phyloP scores from a whole-genome alignment of 2,797 vertebrate species.

The Aldrovandia affinis region DNA sequence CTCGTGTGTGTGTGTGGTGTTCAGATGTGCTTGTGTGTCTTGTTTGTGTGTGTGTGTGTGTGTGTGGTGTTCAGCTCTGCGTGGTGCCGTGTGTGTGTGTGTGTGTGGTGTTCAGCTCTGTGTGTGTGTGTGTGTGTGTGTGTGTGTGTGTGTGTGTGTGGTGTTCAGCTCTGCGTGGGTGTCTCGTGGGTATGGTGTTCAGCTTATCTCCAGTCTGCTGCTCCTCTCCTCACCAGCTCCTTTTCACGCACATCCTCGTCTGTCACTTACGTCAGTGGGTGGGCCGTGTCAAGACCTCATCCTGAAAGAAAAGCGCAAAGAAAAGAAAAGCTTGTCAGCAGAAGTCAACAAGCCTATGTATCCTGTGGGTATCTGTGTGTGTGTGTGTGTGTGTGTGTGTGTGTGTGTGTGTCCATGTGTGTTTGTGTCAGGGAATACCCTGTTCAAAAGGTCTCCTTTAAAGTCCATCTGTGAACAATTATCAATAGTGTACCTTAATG shows the following conservation, averaged over 20 bases:
- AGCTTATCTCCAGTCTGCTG: slow-evolving; percentile 1
- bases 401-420: too few species aligned
- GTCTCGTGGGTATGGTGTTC: too few species aligned
- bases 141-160: background rate
- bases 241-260: slow-evolving; percentile 3
- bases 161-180: background rate
- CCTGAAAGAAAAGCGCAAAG: background rate
- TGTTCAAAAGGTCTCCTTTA: too few species aligned
- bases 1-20: background rate
- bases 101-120: background rate
- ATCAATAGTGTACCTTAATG: too few species aligned
- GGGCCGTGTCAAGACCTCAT: background rate
- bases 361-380: too few species aligned
- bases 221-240: slow-evolving; percentile 32
- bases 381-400: too few species aligned
- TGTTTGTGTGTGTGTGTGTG: background rate
- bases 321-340: background rate
- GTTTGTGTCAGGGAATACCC: too few species aligned
- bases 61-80: background rate
- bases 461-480: too few species aligned
- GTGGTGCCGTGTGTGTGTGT: background rate
- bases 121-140: too few species aligned
- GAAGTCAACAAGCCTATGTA: background rate
- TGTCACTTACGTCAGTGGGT: slow-evolving; percentile 10
- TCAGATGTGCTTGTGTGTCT: slow-evolving; percentile 12